Evolutionary conservation across 2,888 invertebrate species (phyloP).

Genomic region (Perithous albicinctus): DNA sequence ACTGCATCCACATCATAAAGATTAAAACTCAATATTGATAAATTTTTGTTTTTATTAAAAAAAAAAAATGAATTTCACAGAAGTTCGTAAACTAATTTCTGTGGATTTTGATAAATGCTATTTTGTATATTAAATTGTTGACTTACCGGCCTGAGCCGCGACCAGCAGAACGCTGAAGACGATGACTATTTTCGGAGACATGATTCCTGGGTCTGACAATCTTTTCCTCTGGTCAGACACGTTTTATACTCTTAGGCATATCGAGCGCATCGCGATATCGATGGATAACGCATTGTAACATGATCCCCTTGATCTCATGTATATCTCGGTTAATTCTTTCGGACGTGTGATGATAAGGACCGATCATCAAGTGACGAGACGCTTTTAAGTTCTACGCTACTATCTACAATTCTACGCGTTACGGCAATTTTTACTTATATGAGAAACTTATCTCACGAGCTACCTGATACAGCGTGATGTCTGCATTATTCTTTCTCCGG

Average conservation of each 20-base stretch:
- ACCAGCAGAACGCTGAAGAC: slow-evolving; percentile 66
- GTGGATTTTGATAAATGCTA: background rate
- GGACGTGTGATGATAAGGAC: slow-evolving; percentile 30
- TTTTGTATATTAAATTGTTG: background rate
- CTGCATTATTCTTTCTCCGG: background rate
- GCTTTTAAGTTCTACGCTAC: no score
- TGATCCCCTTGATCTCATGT: slow-evolving; percentile 8
- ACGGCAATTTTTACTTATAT: background rate
- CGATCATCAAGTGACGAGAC: slow-evolving; percentile 6
- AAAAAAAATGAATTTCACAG: no score
- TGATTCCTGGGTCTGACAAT: slow-evolving; percentile 48
- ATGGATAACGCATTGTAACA: slow-evolving; percentile 31
- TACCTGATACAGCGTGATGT: background rate
- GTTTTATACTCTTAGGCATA: slow-evolving; percentile 43
- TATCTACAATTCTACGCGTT: background rate
- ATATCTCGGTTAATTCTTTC: background rate
- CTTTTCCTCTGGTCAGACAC: background rate
- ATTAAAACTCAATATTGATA: background rate
- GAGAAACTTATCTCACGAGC: no score
- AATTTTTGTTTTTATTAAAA: no score
- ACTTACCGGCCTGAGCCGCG: slow-evolving; percentile 71
- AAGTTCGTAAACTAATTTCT: background rate
- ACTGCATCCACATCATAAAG: background rate
- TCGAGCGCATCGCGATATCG: slow-evolving; percentile 36
- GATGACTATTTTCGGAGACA: slow-evolving; percentile 69